Conservation (phyloP, 1,140 invertebrate genomes). For the Drosophila arawakana region DNA sequence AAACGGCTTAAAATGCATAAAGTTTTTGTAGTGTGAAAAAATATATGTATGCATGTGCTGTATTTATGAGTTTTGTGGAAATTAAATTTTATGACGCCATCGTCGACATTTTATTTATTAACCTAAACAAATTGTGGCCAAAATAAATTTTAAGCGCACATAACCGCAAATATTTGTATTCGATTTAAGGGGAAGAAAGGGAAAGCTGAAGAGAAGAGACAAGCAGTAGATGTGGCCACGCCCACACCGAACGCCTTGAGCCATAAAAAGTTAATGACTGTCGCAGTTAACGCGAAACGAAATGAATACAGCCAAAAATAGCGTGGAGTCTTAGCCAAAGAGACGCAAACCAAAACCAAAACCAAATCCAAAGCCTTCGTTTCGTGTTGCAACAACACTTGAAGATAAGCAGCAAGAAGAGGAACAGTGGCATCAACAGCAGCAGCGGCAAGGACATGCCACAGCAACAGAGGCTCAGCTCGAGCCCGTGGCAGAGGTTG, state of each 20-base stretch:
- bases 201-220: background rate
- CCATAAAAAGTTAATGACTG: conserved; percentile 77
- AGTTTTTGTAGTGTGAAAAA: conserved; percentile 26
- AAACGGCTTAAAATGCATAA: conserved; percentile 33
- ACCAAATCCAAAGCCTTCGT: conserved; percentile 59
- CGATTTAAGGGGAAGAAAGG: conserved; percentile 37
- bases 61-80: conserved; percentile 26
- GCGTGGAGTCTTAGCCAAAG: conserved; percentile 19
- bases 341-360: conserved; percentile 17
- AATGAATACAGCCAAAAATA: conserved; percentile 46
- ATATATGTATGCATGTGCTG: background rate
- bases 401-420: conserved; percentile 61
- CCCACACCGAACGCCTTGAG: conserved; percentile 9
- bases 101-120: conserved; percentile 52
- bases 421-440: conserved; percentile 10
- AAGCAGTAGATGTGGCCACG: background rate
- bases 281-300: conserved; percentile 55
- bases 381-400: conserved; percentile 73
- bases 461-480: conserved; percentile 31
- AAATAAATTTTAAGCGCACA: conserved; percentile 23
- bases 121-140: conserved; percentile 66
- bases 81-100: conserved; percentile 60
- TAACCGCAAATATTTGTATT: conserved; percentile 71
- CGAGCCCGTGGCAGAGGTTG: conserved; percentile 17
- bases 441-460: conserved; percentile 39